phyloP scores from a whole-genome alignment of 2,797 vertebrate genomes.

The Periophthalmus magnuspinnatus region DNA sequence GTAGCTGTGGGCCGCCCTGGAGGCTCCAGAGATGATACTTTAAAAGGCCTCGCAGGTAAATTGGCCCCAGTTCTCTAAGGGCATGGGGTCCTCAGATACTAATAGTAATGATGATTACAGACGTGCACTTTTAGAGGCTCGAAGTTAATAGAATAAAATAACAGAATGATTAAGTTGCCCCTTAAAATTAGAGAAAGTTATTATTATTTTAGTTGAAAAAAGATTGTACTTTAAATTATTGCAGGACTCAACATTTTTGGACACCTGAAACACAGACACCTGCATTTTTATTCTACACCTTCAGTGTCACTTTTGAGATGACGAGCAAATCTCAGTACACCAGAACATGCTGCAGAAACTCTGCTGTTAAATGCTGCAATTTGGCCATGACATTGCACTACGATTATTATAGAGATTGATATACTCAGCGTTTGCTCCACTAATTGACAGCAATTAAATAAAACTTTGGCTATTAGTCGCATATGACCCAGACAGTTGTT shows the following conservation, averaged over 20 bases:
- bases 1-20: constrained; percentile 49
- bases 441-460: constrained; percentile 68
- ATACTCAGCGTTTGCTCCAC: constrained; percentile 19
- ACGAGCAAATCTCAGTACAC: constrained; percentile 4
- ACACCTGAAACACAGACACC: neutral
- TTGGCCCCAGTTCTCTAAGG: constrained; percentile 21
- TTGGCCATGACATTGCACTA: constrained; percentile 33
- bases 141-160: neutral
- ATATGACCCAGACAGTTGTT: constrained; percentile 42
- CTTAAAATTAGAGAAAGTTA: neutral
- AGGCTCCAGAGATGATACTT: constrained; percentile 48
- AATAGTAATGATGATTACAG: constrained; percentile 8
- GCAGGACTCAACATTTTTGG: neutral
- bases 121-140: neutral
- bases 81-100: constrained; percentile 16
- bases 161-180: neutral
- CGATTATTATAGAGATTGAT: constrained; percentile 37
- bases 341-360: constrained; percentile 24
- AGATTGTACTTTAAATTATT: neutral
- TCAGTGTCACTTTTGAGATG: neutral
- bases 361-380: constrained; percentile 34
- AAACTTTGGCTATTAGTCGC: constrained; percentile 25
- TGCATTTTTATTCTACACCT: neutral
- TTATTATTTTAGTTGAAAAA: neutral
- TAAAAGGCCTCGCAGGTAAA: constrained; percentile 21